Conservation (phyloP, 2,113 vertebrate genomes). For the Anseranas semipalmata region DNA sequence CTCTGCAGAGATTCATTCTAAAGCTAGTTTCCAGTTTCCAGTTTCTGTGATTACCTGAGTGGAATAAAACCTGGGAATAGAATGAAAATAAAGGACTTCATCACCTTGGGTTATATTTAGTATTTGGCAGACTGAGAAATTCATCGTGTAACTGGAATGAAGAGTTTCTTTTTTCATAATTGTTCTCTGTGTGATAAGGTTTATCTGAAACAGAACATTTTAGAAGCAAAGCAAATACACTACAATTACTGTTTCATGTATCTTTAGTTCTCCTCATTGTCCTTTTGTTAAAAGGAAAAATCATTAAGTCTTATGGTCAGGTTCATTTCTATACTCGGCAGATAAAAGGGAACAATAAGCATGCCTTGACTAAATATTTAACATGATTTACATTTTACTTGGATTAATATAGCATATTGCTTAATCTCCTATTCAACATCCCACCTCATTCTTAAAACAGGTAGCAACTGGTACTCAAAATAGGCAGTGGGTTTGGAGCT, state of each 20-base stretch:
- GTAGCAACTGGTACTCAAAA: neutral
- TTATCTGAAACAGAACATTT: neutral
- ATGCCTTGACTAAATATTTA: neutral
- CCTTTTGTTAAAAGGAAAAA: neutral
- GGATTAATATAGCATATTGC: neutral
- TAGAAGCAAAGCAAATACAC: neutral
- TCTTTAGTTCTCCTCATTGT: neutral
- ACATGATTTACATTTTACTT: neutral
- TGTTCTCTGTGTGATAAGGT: neutral
- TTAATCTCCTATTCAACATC: neutral
- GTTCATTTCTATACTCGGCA: neutral
- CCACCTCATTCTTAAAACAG: neutral
- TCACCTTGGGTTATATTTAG: neutral
- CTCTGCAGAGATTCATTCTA: neutral
- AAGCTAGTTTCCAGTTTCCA: neutral
- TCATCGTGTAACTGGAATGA: neutral
- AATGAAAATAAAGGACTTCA: neutral
- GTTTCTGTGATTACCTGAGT: neutral
- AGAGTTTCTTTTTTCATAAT: neutral
- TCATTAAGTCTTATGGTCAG: neutral
- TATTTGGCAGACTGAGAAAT: neutral
- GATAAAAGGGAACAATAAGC: neutral
- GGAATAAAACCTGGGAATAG: neutral
- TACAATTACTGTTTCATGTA: neutral
- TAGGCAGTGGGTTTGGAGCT: neutral